A percentile compares a stretch with the other conserved stretches of the same genome.
These are phyloP conservation scores for Psylliodes chrysocephalus DNA, from an alignment of 2,888 invertebrate genomes.

Conservation along the genomic window DNA sequence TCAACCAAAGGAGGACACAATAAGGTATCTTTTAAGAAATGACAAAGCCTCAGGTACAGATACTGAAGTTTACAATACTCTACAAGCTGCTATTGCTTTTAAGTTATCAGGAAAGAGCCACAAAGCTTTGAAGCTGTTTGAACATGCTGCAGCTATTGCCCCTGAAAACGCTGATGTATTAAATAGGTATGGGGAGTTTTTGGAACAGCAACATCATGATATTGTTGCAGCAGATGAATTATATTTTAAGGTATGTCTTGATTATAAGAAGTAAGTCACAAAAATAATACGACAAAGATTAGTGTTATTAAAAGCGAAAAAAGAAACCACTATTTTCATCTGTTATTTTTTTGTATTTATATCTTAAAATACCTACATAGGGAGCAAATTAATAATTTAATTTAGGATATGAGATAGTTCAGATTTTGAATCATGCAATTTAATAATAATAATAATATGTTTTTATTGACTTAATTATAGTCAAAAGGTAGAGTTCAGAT, in stretches of 20 bases:
- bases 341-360: no score
- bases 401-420: no score
- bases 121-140: slow-evolving; percentile 86
- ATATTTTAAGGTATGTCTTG: slow-evolving; percentile 81
- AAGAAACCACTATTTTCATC: no score
- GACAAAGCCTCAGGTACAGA: slow-evolving; percentile 61
- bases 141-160: slow-evolving; percentile 91
- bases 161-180: slow-evolving; percentile 93
- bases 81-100: slow-evolving; percentile 88
- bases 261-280: no score
- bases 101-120: slow-evolving; percentile 82
- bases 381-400: no score
- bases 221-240: slow-evolving; percentile 90
- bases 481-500: no score
- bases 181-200: slow-evolving; percentile 91
- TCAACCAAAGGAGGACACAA: slow-evolving; percentile 40
- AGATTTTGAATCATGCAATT: no score
- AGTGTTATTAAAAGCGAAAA: no score
- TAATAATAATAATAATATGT: no score
- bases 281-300: no score
- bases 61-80: slow-evolving; percentile 83
- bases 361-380: no score
- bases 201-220: slow-evolving; percentile 87
- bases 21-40: slow-evolving; percentile 38
- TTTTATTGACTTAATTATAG: no score